phyloP scores from a whole-genome alignment of 2,113 vertebrate species.

The Arizona elegans region DNA sequence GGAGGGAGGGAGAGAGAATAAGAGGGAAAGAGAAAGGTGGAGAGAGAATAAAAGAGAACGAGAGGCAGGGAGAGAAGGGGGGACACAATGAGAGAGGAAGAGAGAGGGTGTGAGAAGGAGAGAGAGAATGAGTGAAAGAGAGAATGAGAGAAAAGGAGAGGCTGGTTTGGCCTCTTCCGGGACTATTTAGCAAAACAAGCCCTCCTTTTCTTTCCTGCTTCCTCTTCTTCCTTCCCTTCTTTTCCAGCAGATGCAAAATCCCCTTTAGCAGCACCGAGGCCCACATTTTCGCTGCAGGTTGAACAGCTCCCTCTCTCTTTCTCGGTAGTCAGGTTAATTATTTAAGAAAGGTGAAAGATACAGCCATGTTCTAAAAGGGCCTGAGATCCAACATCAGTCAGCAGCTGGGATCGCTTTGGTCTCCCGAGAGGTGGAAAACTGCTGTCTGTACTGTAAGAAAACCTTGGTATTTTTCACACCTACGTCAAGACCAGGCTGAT shows the following conservation, averaged over 20 bases:
- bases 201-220: accelerated
- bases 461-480: not conserved
- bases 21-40: no score
- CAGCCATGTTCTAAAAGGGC: not conserved
- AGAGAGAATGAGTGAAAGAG: no score
- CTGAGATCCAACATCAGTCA: not conserved
- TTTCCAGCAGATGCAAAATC: not conserved
- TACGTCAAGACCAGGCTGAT: not conserved
- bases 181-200: not conserved
- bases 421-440: not conserved
- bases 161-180: not conserved
- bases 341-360: not conserved
- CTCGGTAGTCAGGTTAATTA: not conserved
- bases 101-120: no score
- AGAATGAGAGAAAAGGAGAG: not conserved
- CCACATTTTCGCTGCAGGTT: not conserved
- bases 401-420: not conserved
- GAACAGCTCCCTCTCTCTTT: not conserved
- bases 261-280: not conserved
- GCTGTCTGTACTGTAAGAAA: not conserved
- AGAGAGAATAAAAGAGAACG: no score
- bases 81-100: no score
- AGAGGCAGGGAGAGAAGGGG: no score
- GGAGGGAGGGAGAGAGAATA: no score
- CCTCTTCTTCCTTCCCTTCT: no score